These are phyloP conservation scores for Zaprionus capensis DNA, from an alignment of 1,140 invertebrate species.

Conservation along the genomic window DNA sequence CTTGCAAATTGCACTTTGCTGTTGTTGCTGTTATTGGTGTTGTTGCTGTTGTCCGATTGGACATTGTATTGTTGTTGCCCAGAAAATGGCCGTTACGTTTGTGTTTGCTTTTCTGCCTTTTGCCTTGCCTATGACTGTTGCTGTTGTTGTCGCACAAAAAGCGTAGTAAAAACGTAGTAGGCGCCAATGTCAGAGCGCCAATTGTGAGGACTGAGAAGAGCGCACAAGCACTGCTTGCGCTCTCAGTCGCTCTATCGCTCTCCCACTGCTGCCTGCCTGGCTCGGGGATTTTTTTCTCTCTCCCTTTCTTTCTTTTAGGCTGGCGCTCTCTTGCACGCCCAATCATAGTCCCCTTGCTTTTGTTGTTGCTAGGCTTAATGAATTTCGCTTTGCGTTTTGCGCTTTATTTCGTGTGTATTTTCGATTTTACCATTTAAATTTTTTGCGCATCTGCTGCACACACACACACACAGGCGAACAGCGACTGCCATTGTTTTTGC, in stretches of 20 bases:
- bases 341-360: constrained; percentile 18
- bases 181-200: constrained; percentile 34
- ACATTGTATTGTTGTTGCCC: constrained; percentile 26
- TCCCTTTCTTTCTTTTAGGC: constrained; percentile 11
- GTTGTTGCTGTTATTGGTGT: constrained; percentile 29
- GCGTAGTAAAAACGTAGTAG: constrained; percentile 34
- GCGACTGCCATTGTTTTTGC: not conserved
- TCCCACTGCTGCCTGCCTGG: not conserved
- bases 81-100: constrained; percentile 42
- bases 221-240: constrained; percentile 13
- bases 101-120: constrained; percentile 5
- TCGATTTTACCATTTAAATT: constrained; percentile 41
- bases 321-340: constrained; percentile 27
- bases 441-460: constrained; percentile 48
- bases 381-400: constrained; percentile 15
- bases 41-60: constrained; percentile 39
- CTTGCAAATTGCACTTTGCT: constrained; percentile 46
- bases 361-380: constrained; percentile 36
- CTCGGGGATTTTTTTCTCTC: not conserved
- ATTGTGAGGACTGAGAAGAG: constrained; percentile 22
- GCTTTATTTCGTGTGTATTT: constrained; percentile 10
- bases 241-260: not conserved
- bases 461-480: not conserved
- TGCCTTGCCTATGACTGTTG: constrained; percentile 11
- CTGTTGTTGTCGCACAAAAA: constrained; percentile 11